Base-by-base conservation (phyloP, 2,888 invertebrate genomes). In the Halictus ligatus region DNA sequence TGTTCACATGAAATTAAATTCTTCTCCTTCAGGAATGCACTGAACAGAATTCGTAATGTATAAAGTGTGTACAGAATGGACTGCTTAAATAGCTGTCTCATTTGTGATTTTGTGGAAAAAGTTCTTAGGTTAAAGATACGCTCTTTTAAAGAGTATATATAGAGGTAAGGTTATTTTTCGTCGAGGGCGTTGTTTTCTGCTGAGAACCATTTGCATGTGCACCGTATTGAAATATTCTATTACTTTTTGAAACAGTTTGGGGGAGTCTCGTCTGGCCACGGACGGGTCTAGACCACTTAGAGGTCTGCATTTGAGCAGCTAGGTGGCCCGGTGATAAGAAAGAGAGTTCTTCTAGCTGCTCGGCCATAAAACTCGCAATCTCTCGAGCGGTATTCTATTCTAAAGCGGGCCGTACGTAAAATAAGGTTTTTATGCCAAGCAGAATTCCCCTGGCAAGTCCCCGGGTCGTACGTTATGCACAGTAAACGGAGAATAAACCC, bases 401-500 rank as follows among this genome's bases (percentile, higher is more conserved):
- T 40, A 21, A 43, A 69, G 69, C 69, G 21, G 18, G 10, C 21
- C 18, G 69, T 35, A 69, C 40, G 69, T 69, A 40, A 69, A 69
- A 69, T 73, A 29, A n/a, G 29, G 46, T 73, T 73, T 73, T 75
- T 43, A 48, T 18, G n/a, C 25, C 25, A 15, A 12, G 21, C 21
- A 21, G 40, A 40, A 21, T 69, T 69, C 35, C 40, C 10, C 12
- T 12, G 69, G 35, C 54, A 21, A n/a, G 54, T 54, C 21, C 54
- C 21, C 3, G 21, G 54, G 21, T n/a, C 69, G 40, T n/a, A 48
- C 73, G 46, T 72, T 58, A 15, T 21, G 58, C 25, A 25, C 15
- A 1, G 29, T 29, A 15, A 25, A 6, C 29, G 29, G 60, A 73
- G 58, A 81, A 81, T 77, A 77, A 73, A 81, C 67, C 60, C 43